These are phyloP conservation scores for Phalloptychus januarius DNA, from an alignment of 2,797 vertebrate genomes.

Conservation along the genomic window DNA sequence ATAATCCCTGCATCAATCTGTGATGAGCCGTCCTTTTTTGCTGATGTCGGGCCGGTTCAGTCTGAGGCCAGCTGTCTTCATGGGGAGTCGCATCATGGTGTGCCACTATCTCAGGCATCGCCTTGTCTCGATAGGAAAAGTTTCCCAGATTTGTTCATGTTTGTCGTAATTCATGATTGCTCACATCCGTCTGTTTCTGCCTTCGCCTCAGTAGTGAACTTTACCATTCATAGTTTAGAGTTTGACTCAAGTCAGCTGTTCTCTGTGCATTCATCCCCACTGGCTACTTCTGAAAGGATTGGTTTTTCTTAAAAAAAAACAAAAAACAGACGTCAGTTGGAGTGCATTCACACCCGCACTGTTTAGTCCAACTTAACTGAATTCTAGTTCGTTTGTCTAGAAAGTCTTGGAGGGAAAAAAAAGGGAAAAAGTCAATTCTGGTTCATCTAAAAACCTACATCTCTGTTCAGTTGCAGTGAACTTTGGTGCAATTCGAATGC, in stretches of 20 bases:
- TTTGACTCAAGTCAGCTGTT: conserved; percentile 3
- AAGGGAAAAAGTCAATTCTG: no score
- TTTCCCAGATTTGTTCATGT: not conserved
- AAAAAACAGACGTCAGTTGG: not conserved
- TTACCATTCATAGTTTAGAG: not conserved
- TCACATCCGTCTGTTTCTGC: not conserved
- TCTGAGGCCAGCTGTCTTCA: conserved; percentile 31
- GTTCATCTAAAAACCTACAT: no score
- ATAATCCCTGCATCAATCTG: conserved; percentile 73
- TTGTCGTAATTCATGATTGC: not conserved
- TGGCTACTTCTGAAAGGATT: conserved; percentile 11
- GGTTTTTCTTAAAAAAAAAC: not conserved
- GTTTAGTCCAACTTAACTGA: not conserved
- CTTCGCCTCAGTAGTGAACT: not conserved
- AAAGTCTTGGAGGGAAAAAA: no score
- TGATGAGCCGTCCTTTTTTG: conserved; percentile 54
- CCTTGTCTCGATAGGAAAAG: not conserved
- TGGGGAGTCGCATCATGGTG: conserved; percentile 24
- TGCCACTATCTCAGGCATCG: conserved; percentile 4
- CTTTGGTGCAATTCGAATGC: no score
- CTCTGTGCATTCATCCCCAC: not conserved
- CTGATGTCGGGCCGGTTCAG: conserved; percentile 58
- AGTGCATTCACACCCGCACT: not conserved
- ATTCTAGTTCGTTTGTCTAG: no score
- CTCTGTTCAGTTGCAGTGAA: no score